Evolutionary conservation across 2,113 vertebrate species (phyloP), one percentile per base, ranked within the genome.

Genomic region (Myotis lucifugus): DNA sequence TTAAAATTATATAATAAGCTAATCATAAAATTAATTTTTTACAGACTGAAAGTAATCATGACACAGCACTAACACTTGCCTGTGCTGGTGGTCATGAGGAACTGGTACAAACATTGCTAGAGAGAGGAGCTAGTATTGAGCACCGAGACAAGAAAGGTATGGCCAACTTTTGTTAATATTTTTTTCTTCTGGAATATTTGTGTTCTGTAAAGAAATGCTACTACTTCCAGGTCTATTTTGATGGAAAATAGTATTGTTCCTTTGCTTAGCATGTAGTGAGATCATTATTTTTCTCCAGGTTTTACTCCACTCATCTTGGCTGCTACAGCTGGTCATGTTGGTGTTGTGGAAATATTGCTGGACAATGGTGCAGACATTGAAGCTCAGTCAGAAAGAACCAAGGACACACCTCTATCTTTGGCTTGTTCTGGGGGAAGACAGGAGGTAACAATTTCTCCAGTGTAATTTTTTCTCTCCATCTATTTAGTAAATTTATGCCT

Each of bases 341-440:
- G 99, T 6, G 99, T 99, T 73, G 99, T 99, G 37, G 99, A 99
- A 98, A 99, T 99, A 95, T 97, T 99, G 46, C 98, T 99, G 97
- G 99, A 99, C 97, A 99, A 99, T 88, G 99, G 99, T 96, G 99
- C 99, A 74, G 99, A 99, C 97, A 99, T 99, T 94, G 99, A 99
- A 98, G 99, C 99, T 94, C 99, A 99, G 96, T 99, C 99, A 37
- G 99, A 99, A 98, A 99, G 99, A 99, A 99, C 99, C 98, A 99
- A 99, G 99, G 99, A 99, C 98, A 99, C 99, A 64, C 99, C 99
- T 54, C 98, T 99, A 96, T 99, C 99, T 88, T 98, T 99, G 98
- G 99, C 99, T 96, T 99, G 99, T 97, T 99, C 99, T 19, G 99
- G 99, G 93, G 99, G 99, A 94, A 99, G 99, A 73, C 99, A 99